Evolutionary conservation across 2,797 vertebrate genomes (phyloP), one percentile per base, ranked within the genome.

Genomic region (Typhlichthys subterraneus): DNA sequence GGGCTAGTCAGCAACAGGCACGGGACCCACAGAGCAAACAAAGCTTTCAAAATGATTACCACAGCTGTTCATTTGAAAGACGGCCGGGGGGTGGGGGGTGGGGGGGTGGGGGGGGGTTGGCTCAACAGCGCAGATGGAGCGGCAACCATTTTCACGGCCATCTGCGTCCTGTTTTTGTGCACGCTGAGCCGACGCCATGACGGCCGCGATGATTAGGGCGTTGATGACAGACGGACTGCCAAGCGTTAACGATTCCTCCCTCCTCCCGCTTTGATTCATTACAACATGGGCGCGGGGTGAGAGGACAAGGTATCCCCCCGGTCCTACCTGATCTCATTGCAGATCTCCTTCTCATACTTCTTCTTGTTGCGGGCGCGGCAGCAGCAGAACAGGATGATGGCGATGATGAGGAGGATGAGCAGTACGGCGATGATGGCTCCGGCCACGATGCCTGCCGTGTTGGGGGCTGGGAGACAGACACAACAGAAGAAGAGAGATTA

Each of bases 301-400:
- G 19, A 12, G 17, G 17, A 19, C 12, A 10, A 23, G 17, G 45
- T 46, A 48, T 0, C 33, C 33, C 4, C 33, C 33, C 46, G 11
- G 11, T n/a, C 46, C 46, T 12, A 10, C 97, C 95, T 96, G 85
- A 99, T 99, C 75, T 99, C 97, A 42, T 98, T 96, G 78, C 96
- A 95, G 57, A 97, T 96, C 90, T 98, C 97, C 80, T 99, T 98
- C 91, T 99, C 97, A 0, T 99, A 98, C 84, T 97, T 98, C 91
- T 96, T 95, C 83, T 90, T 94, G 88, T 95, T 87, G 13, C 90
- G 97, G 69, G 93, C 94, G 52, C 94, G 96, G 84, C 85, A 95
- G 65, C 87, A 95, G 89, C 92, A 98, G 88, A 95, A 94, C 77
- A 99, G 59, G 67, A 96, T 86, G 79, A 95, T 81, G 73, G 84